Evolutionary conservation across 2,113 vertebrate species (phyloP), one percentile per base, ranked within the genome.

Genomic region (Nematolebias whitei): DNA sequence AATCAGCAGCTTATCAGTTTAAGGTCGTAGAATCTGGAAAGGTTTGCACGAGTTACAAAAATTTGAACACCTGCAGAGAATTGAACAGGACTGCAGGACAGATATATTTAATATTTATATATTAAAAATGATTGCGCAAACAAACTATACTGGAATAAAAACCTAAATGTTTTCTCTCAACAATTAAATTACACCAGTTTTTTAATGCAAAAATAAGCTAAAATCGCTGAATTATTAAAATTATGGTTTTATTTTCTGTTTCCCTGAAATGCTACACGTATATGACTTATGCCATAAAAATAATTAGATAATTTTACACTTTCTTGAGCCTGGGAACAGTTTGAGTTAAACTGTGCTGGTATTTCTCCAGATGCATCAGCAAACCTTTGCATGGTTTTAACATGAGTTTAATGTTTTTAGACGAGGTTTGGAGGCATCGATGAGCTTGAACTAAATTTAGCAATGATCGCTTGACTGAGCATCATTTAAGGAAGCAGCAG

Each of bases 401-500:
- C 18, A 13, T 55, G 12, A 39, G 23, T 23, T 20, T 40, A 2
- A 35, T 7, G 5, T 19, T 19, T 45, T 24, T 22, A 23, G 32
- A 45, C 12, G 12, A 32, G 1, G 14, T 43, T 43, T 38, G 10
- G 26, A 19, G 47, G 47, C 15, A 47, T 5, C 35, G n/a, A 18
- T 53, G 24, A 59, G n/a, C 2, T 45, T 54, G 26, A 7, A 8
- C 39, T 52, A 51, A 38, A 66, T 32, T 57, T 50, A 76, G 18
- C 29, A n/a, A 23, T 5, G 15, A 12, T 60, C 26, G 26, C 63
- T 65, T 32, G n/a, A 52, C 0, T 4, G 47, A 50, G 5, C 26
- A 44, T 35, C 26, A 32, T 45, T 52, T 16, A 26, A 35, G 19
- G 61, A 79, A 63, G 61, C 13, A 12, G 41, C n/a, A 50, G 38